phyloP scores from a whole-genome alignment of 2,113 vertebrate genomes.

The Lamprologus callipterus region DNA sequence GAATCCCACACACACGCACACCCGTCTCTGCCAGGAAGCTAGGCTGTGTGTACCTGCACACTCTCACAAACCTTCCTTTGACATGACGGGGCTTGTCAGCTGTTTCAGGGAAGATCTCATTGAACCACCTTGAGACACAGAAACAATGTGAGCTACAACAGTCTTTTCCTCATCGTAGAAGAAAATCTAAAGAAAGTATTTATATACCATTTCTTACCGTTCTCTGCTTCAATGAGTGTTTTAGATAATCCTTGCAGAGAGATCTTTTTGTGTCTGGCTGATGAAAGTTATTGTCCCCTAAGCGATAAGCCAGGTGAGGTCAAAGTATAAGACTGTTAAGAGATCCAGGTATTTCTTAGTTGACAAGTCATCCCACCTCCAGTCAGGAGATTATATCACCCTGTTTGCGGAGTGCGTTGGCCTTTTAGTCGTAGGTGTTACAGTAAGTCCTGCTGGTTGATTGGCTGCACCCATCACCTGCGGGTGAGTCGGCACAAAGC shows the following conservation, averaged over 20 bases:
- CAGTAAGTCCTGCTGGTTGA: neutral
- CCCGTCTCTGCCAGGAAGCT: conserved; percentile 45
- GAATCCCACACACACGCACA: conserved; percentile 17
- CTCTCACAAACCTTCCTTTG: conserved; percentile 17
- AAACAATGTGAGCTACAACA: neutral
- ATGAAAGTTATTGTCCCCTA: conserved; percentile 1
- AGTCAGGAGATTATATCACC: conserved; percentile 14
- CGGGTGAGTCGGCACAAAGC: neutral
- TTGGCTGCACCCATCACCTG: conserved; percentile 16
- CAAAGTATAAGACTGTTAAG: neutral
- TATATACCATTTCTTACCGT: conserved; percentile 10
- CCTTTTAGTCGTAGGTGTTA: neutral
- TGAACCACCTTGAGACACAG: neutral
- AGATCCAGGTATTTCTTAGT: neutral
- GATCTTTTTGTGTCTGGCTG: conserved; percentile 32
- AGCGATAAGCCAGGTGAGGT: conserved; percentile 24
- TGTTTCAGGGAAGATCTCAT: neutral
- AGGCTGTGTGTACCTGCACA: conserved; percentile 29
- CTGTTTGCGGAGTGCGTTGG: neutral
- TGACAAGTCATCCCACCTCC: neutral
- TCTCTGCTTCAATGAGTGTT: neutral
- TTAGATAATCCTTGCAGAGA: neutral
- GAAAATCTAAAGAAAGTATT: neutral
- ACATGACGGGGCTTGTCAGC: conserved; percentile 64
- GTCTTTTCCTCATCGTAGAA: neutral